These are phyloP conservation scores for Rousettus leschenaultii DNA, from an alignment of 2,113 vertebrate genomes.

Conservation along the genomic window DNA sequence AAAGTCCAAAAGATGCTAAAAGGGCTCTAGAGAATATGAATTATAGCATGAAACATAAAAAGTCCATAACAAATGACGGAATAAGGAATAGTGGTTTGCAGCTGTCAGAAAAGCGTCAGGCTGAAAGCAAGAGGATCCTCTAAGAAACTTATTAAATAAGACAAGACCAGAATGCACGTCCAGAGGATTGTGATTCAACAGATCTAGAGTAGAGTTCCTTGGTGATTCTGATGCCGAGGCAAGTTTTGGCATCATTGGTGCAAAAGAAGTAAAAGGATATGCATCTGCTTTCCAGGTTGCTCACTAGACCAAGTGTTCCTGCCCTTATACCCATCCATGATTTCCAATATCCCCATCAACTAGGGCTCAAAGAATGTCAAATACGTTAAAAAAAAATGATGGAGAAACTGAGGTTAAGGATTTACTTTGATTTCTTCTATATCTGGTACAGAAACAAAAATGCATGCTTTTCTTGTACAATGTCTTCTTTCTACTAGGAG, in stretches of 20 bases:
- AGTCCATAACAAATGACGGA: neutral
- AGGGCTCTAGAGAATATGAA: neutral
- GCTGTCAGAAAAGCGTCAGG: neutral
- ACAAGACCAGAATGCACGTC: neutral
- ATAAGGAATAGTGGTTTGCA: neutral
- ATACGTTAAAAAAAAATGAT: rapidly evolving
- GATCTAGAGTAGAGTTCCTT: neutral
- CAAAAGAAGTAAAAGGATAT: neutral
- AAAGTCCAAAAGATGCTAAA: neutral
- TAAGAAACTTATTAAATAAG: neutral
- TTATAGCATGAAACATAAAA: conserved; percentile 36
- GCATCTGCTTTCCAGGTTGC: neutral
- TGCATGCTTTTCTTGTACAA: rapidly evolving
- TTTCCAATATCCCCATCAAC: neutral
- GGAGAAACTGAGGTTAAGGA: neutral
- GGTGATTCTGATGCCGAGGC: neutral
- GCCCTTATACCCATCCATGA: neutral
- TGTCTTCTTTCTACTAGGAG: neutral
- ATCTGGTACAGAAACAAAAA: neutral
- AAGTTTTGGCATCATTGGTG: neutral
- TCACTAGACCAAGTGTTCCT: neutral
- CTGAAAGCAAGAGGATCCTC: neutral
- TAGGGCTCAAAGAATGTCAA: neutral
- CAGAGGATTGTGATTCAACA: neutral
- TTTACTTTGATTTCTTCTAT: neutral